Base-by-base conservation (phyloP, 2,113 vertebrate species). In the Alouatta palliata region DNA sequence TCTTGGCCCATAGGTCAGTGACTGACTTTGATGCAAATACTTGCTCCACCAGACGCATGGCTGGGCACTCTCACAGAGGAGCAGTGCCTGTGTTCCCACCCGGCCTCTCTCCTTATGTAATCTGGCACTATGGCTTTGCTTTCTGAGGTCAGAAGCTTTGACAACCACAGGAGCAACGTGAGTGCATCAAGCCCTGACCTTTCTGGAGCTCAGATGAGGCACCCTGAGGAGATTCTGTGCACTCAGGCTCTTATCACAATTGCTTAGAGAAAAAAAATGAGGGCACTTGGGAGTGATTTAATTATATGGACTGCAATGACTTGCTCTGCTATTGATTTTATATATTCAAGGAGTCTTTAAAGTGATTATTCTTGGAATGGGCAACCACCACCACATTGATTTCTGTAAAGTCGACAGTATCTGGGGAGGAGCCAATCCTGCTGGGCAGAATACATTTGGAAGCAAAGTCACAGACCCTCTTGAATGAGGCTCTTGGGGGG, bases 331-430 rank as follows among this genome's bases (percentile, higher is more conserved):
- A 98, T 94, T 84, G 83, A 97, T 96, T 97, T 95, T 94, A 47
- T 96, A 84, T 84, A 95, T 94, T 97, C 80, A 96, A 93, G 82
- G 90, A 90, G 77, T 96, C 90, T 94, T 94, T 93, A 94, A 96
- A 91, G 89, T 35, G 90, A 87, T 97, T 97, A 81, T 97, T 95
- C 90, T 95, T 93, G 85, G 81, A 97, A 82, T 77, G 56, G 92
- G 64, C 90, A 94, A 37, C 49, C 80, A 47, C 90, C 32, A 25
- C 70, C 20, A 30, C 70, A 96, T 91, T 94, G 90, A 97, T 97
- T 96, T 96, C 84, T 90, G 6, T 73, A 93, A 93, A 81, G 47
- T 19, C 32, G 30, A 92, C 61, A 64, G 80, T 80, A 19, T 61
- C 54, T 95, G 96, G 90, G 95, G 37, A 93, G n/a, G 17, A 64